Conservation (phyloP, 1,140 invertebrate species). For the Drosophila pectinifera region DNA sequence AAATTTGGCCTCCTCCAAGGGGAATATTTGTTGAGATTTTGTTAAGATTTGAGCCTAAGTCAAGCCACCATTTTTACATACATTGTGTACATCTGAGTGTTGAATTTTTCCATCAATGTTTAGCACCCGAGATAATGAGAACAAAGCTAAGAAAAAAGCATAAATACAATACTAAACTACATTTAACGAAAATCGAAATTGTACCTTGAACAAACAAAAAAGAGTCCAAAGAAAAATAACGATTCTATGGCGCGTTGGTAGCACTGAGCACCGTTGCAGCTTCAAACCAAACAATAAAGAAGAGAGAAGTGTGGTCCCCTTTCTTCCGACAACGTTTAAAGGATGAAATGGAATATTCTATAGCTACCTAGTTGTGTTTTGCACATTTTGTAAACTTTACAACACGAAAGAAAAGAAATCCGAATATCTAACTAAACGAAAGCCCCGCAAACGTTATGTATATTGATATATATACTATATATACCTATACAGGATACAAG, state of each 20-base stretch:
- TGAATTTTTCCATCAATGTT: constrained; percentile 78
- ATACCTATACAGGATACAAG: constrained; percentile 56
- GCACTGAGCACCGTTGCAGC: constrained; percentile 21
- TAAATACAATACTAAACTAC: constrained; percentile 15
- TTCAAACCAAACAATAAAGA: constrained; percentile 57
- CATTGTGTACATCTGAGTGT: constrained; percentile 76
- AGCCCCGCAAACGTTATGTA: constrained; percentile 57
- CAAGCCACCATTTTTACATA: constrained; percentile 54
- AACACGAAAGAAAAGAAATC: constrained; percentile 54
- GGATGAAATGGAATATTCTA: constrained; percentile 39
- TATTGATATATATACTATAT: constrained; percentile 50
- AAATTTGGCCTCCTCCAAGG: too few species aligned
- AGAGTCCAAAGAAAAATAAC: constrained; percentile 43
- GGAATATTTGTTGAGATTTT: constrained; percentile 14
- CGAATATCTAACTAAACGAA: constrained; percentile 43
- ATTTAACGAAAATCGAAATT: constrained; percentile 55
- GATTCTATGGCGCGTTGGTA: constrained; percentile 14
- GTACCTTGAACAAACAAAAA: constrained; percentile 50
- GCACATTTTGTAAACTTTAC: constrained; percentile 83
- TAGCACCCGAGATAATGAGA: constrained; percentile 52
- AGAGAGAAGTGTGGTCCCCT: constrained; percentile 21
- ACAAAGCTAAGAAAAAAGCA: constrained; percentile 17
- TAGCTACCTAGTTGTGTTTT: constrained; percentile 78
- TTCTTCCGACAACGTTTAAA: constrained; percentile 36
- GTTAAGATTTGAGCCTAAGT: too few species aligned